These are phyloP conservation scores for Cerastoderma edule DNA, from an alignment of 2,888 invertebrate genomes.

Conservation along the genomic window DNA sequence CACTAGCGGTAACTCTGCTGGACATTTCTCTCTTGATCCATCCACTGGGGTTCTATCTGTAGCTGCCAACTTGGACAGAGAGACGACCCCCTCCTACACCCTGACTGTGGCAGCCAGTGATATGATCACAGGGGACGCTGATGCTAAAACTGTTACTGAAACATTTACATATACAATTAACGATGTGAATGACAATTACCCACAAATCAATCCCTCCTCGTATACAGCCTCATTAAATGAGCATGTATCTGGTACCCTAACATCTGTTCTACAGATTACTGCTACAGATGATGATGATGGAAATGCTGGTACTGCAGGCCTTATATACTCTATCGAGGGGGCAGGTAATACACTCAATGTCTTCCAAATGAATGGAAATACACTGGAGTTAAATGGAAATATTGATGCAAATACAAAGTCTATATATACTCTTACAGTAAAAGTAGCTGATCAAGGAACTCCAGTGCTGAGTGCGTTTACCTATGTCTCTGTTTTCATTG, in stretches of 20 bases:
- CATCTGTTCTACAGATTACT: constrained; percentile 47
- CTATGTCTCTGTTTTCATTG: constrained; percentile 61
- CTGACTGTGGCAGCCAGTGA: constrained; percentile 67
- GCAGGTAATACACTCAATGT: constrained; percentile 60
- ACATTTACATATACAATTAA: constrained; percentile 97
- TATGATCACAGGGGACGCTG: constrained; percentile 54
- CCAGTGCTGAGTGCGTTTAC: constrained; percentile 65
- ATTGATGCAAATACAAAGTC: constrained; percentile 72
- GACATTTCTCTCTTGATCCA: constrained; percentile 67
- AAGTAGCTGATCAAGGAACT: constrained; percentile 70
- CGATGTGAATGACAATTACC: constrained; percentile 97
- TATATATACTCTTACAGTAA: constrained; percentile 66
- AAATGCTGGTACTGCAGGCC: constrained; percentile 63
- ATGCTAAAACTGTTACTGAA: constrained; percentile 36
- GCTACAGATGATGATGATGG: constrained; percentile 66
- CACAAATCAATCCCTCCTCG: constrained; percentile 95
- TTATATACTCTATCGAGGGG: constrained; percentile 62
- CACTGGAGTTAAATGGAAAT: constrained; percentile 56
- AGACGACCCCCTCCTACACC: constrained; percentile 65
- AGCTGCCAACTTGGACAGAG: constrained; percentile 70
- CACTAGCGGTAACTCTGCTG: constrained; percentile 59
- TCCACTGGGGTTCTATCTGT: constrained; percentile 67
- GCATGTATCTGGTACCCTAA: constrained; percentile 87
- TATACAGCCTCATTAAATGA: constrained; percentile 95
- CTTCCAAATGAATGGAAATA: constrained; percentile 53